These are phyloP conservation scores for Deilephila porcellus DNA, from an alignment of 2,888 invertebrate species.

Conservation along the genomic window DNA sequence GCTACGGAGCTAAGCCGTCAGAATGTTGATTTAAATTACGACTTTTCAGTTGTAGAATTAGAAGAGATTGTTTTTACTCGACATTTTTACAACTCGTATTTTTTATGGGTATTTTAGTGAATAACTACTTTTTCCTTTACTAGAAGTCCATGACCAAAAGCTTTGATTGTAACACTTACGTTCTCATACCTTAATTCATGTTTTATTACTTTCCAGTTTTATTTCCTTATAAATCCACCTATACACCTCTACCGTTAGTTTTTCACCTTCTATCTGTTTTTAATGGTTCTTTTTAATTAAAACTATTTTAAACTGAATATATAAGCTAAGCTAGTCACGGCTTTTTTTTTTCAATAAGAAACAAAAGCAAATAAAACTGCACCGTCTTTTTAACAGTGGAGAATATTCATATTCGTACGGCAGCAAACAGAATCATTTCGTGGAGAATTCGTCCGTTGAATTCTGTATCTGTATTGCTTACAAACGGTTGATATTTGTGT, in stretches of 20 bases:
- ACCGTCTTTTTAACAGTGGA: neutral
- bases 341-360: neutral
- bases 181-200: no score
- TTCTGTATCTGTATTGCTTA: neutral
- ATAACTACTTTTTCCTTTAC: no score
- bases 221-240: no score
- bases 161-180: no score
- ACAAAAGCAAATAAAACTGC: neutral
- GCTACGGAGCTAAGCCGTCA: neutral
- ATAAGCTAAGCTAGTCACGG: no score
- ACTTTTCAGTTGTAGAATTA: neutral
- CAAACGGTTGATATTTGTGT: neutral
- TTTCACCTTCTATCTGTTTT: no score
- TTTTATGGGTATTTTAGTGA: no score
- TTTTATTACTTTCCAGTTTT: no score
- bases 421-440: neutral
- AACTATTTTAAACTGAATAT: no score
- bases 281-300: no score
- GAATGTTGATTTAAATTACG: neutral
- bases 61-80: neutral
- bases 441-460: conserved; percentile 1
- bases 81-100: neutral
- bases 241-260: no score
- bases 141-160: no score
- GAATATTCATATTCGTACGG: neutral